Evolutionary conservation across 2,888 invertebrate species (phyloP).

Genomic region (Eupelmus urozonus): DNA sequence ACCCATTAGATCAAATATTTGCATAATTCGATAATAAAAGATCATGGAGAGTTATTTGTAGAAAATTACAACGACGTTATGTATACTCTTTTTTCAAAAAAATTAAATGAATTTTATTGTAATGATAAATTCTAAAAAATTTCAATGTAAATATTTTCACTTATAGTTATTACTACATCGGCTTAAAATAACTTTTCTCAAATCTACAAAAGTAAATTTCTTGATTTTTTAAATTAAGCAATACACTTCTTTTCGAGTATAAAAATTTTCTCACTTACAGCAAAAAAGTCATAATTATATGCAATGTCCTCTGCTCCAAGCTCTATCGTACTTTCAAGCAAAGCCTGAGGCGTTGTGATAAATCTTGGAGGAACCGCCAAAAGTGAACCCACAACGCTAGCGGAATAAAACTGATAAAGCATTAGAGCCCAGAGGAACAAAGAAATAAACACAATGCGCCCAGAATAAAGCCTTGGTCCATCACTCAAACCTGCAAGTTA

Average conservation of each 20-base stretch:
- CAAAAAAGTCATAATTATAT: constrained; percentile 71
- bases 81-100: too few species aligned
- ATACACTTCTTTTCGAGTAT: too few species aligned
- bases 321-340: constrained; percentile 70
- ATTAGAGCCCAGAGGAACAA: constrained; percentile 71
- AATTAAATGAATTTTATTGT: too few species aligned
- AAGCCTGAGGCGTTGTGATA: constrained; percentile 70
- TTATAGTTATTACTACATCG: not conserved
- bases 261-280: constrained; percentile 61
- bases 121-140: too few species aligned
- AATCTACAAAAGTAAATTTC: too few species aligned
- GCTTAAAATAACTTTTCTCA: too few species aligned
- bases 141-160: too few species aligned
- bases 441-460: constrained; percentile 69
- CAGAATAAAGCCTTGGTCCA: constrained; percentile 77
- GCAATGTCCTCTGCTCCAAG: constrained; percentile 71
- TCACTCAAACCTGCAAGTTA: constrained; percentile 75
- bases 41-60: too few species aligned
- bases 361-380: constrained; percentile 70
- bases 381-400: constrained; percentile 73
- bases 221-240: not conserved
- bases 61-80: too few species aligned
- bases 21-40: too few species aligned
- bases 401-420: constrained; percentile 74
- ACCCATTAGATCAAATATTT: too few species aligned